phyloP scores from a whole-genome alignment of 2,797 vertebrate genomes.

The Dicrostonyx torquatus region DNA sequence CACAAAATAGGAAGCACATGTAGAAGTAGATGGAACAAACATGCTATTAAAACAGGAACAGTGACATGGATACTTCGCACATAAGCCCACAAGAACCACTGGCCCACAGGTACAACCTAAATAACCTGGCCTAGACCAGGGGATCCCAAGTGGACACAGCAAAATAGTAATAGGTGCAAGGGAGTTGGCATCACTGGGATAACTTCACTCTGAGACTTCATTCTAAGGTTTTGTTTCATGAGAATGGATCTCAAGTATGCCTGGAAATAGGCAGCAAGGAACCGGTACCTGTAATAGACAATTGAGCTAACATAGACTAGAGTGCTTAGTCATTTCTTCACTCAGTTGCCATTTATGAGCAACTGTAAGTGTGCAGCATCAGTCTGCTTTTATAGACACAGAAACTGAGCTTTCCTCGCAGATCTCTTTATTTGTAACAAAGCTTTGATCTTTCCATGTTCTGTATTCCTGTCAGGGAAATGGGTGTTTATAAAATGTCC shows the following conservation, averaged over 20 bases:
- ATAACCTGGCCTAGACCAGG: neutral
- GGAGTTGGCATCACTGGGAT: neutral
- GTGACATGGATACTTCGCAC: neutral
- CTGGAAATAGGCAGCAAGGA: neutral
- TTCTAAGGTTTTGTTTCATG: neutral
- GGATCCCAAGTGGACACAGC: neutral
- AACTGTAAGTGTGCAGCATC: neutral
- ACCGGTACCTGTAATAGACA: neutral
- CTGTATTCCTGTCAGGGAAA: neutral
- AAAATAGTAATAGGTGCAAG: neutral
- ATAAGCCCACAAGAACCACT: neutral
- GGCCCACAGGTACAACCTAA: no score
- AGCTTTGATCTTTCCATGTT: neutral
- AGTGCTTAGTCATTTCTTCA: neutral
- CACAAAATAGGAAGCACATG: slow-evolving; percentile 16
- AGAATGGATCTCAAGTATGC: neutral
- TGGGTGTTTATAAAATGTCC: neutral
- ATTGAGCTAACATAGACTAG: neutral
- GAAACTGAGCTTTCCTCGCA: slow-evolving; percentile 24
- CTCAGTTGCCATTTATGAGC: neutral
- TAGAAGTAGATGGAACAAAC: neutral
- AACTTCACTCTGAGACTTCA: neutral
- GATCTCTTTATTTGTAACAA: neutral
- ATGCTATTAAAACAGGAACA: neutral
- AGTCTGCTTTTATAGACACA: neutral